Evolutionary conservation across 2,797 vertebrate genomes (phyloP).

Genomic region (Silurus lanzhouensis): DNA sequence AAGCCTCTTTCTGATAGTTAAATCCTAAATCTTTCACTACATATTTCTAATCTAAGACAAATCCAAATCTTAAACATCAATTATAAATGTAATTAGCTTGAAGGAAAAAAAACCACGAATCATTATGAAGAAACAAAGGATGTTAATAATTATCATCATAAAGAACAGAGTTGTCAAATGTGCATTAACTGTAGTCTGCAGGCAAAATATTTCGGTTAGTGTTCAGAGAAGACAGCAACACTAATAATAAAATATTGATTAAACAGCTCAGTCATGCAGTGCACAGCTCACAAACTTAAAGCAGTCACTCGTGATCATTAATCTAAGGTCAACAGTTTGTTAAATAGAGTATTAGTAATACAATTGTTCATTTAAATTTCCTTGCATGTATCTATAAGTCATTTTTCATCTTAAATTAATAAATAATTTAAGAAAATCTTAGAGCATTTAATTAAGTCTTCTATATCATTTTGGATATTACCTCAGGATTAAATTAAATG

Average conservation of each 20-base stretch:
- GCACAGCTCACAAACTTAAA: background rate
- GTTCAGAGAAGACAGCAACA: background rate
- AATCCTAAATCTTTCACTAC: background rate
- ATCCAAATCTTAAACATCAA: background rate
- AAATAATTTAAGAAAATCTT: background rate
- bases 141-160: background rate
- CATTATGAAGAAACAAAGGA: background rate
- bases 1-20: background rate
- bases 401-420: background rate
- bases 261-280: background rate
- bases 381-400: background rate
- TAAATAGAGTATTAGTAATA: background rate
- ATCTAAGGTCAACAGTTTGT: background rate
- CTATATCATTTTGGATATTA: background rate
- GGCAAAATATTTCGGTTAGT: background rate
- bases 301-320: background rate
- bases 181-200: background rate
- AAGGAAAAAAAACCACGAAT: background rate
- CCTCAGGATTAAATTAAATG: background rate
- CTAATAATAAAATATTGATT: background rate
- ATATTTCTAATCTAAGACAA: background rate
- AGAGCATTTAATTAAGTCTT: constrained; percentile 17
- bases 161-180: background rate
- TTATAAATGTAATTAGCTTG: background rate
- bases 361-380: background rate